Percentiles rank a stretch among this genome's conserved stretches.
Evolutionary conservation across 2,797 vertebrate species (phyloP).

Genomic region (Sebastes minor): DNA sequence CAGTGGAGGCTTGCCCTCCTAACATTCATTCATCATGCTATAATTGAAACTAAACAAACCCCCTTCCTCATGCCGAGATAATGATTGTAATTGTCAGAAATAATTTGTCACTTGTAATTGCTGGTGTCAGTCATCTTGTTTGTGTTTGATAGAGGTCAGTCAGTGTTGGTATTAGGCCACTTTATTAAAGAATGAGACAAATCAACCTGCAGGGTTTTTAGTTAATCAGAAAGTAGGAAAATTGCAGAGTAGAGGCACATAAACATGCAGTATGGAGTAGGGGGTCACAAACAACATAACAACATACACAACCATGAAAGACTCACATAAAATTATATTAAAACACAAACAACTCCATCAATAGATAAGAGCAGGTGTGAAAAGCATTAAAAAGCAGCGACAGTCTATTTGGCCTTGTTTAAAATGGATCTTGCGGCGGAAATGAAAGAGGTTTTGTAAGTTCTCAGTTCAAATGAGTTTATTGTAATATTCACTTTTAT

Average conservation of each 20-base stretch:
- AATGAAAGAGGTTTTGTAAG: neutral
- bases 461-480: too few relatives aligned
- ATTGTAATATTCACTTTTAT: neutral
- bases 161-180: neutral
- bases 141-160: conserved; percentile 19
- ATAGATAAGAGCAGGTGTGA: neutral
- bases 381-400: neutral
- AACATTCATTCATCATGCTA: conserved; percentile 32
- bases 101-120: conserved; percentile 40
- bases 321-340: too few relatives aligned
- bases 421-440: neutral
- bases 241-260: neutral
- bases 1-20: conserved; percentile 7
- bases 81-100: conserved; percentile 53
- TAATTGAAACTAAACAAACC: conserved; percentile 48
- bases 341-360: neutral
- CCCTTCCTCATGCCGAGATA: conserved; percentile 15
- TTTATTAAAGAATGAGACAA: neutral
- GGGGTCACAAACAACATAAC: neutral
- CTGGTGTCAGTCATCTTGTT: conserved; percentile 16
- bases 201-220: neutral
- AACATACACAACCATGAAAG: neutral
- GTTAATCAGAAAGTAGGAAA: neutral
- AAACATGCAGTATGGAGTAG: too few relatives aligned
- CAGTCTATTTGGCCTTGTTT: neutral